Base-by-base conservation (phyloP, 2,113 vertebrate species). In the Poeciliopsis prolifica region DNA sequence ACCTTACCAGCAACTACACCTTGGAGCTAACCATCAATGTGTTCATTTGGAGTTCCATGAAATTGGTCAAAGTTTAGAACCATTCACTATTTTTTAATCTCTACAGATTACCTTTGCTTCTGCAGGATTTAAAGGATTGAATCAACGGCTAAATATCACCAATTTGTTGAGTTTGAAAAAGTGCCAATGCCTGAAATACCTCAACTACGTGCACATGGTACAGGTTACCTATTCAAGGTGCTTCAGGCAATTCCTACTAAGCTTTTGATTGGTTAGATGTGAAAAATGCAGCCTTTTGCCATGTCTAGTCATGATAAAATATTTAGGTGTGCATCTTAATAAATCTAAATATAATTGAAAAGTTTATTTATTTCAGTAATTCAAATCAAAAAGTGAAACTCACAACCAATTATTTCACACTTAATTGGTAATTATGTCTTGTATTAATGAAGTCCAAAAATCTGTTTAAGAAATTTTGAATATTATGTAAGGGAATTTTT, bases 141-240 rank as follows among this genome's bases (percentile, higher is more conserved):
- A 84, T 81, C 66, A 81, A 44, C 68, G 68, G 72, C 10, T 61
- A 75, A 89, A 75, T 75, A 88, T 87, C 75, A 76, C 78, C 83
- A 78, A 90, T 84, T 81, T 82, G 78, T 88, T 89, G 42, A 70
- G 88, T 73, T 86, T 85, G 77, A 73, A 90, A 92, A 91, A 93
- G 91, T 94, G 93, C 92, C 92, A 91, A 91, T 89, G 89, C 84
- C 93, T 92, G 82, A 93, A 91, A 95, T 95, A 95, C 94, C 94
- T 94, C 94, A 94, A 86, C 86, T 83, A 28, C 74, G 85, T 82
- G 87, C 88, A 86, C 79, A 84, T 80, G 86, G 86, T 88, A 88
- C 88, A 84, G 79, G 83, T 88, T 86, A 78, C 77, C 86, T 81
- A 75, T 87, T 65, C 71, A 82, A 84, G 74, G 78, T 85, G 72